A percentile compares a stretch with the other conserved stretches of the same genome.
phyloP scores from a whole-genome alignment of 2,797 vertebrate genomes.

The Taeniopygia guttata region DNA sequence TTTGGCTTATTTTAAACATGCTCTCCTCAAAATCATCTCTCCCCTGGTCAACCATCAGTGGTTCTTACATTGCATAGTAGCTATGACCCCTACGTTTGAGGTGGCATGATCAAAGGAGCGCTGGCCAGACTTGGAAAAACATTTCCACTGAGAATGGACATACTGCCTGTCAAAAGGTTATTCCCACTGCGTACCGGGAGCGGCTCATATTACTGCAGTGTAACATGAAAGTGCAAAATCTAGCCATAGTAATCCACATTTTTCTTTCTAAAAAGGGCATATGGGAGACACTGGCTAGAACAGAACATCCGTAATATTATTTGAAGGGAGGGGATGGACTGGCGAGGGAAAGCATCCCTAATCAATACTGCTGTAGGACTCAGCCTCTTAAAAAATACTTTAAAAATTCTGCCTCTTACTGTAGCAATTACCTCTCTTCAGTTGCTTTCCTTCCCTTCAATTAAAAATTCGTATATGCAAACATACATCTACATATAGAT shows the following conservation, averaged over 20 bases:
- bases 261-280: constrained; percentile 81
- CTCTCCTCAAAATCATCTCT: constrained; percentile 48
- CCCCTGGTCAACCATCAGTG: constrained; percentile 61
- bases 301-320: constrained; percentile 71
- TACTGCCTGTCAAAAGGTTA: constrained; percentile 92
- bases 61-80: constrained; percentile 81
- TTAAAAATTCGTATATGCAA: constrained; percentile 62
- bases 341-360: constrained; percentile 17
- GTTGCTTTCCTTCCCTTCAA: constrained; percentile 25
- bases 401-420: neutral
- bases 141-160: constrained; percentile 91
- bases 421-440: constrained; percentile 28
- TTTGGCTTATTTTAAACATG: constrained; percentile 57
- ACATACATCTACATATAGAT: constrained; percentile 28
- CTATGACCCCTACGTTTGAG: constrained; percentile 82
- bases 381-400: constrained; percentile 21
- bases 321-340: constrained; percentile 20
- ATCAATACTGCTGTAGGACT: constrained; percentile 63
- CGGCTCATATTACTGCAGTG: constrained; percentile 87
- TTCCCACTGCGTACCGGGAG: constrained; percentile 83
- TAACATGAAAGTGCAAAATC: constrained; percentile 87
- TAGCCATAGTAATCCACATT: constrained; percentile 82
- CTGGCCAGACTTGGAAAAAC: constrained; percentile 91
- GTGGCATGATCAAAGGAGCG: constrained; percentile 88
- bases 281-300: constrained; percentile 72